Evolutionary conservation across 92 coral and sea anemone species (phyloP).

Genomic region (Porites divaricata): DNA sequence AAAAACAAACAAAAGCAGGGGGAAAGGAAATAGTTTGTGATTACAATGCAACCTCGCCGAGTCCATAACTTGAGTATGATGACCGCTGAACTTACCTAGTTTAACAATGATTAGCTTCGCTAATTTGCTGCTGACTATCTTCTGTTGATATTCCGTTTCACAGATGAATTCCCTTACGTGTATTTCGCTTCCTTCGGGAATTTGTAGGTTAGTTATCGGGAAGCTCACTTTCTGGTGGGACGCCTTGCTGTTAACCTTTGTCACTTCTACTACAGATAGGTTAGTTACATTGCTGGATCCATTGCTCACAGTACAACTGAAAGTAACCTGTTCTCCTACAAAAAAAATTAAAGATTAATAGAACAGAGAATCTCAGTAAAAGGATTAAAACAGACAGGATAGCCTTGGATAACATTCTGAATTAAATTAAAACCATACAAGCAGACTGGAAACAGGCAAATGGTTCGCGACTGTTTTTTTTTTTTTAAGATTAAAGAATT

Average conservation of each 20-base stretch:
- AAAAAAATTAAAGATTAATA: background rate
- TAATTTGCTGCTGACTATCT: background rate
- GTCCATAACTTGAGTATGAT: too few species aligned
- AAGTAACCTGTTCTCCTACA: slow-evolving; percentile 10
- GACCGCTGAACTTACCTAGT: background rate
- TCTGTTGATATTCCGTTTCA: background rate
- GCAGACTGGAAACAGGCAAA: too few species aligned
- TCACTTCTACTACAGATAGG: slow-evolving; percentile 4
- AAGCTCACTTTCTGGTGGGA: background rate
- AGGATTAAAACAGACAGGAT: background rate
- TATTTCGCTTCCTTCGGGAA: slow-evolving; percentile 1
- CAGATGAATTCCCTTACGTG: slow-evolving; percentile 13
- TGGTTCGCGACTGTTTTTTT: too few species aligned
- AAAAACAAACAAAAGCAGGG: too few species aligned
- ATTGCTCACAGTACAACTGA: slow-evolving; percentile 10
- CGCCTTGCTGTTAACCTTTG: background rate
- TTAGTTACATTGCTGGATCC: background rate
- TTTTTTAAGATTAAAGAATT: too few species aligned
- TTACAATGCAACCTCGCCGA: too few species aligned
- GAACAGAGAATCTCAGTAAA: background rate
- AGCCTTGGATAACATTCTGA: background rate
- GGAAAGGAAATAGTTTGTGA: too few species aligned
- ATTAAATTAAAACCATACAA: too few species aligned
- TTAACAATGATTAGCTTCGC: slow-evolving; percentile 6
- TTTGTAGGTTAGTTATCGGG: slow-evolving; percentile 9